Evolutionary conservation across 2,113 vertebrate species (phyloP).

Genomic region (Scolopax mira): DNA sequence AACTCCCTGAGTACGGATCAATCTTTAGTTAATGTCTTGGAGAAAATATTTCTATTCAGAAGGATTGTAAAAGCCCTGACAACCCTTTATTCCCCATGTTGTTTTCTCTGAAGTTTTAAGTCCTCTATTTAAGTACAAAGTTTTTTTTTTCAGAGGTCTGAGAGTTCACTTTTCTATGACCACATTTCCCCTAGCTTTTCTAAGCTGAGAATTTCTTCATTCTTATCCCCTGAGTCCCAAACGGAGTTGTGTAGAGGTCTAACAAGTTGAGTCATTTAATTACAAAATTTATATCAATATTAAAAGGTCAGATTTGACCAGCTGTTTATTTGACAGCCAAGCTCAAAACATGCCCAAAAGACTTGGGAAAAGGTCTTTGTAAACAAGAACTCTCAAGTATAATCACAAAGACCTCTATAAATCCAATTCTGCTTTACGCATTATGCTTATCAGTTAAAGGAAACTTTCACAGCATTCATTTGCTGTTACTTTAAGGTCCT

Average conservation of each 20-base stretch:
- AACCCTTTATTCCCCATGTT: background rate
- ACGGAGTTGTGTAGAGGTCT: background rate
- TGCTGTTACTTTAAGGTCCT: background rate
- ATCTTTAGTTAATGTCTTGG: background rate
- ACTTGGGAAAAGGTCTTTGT: background rate
- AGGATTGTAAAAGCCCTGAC: background rate
- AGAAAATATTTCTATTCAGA: background rate
- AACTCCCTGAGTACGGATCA: accelerated
- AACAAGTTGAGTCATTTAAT: background rate
- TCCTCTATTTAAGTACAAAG: background rate
- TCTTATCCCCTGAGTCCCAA: background rate
- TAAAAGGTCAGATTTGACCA: background rate
- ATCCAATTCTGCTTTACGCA: background rate
- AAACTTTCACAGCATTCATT: background rate
- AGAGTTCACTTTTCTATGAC: background rate
- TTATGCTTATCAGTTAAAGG: background rate
- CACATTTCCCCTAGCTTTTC: background rate
- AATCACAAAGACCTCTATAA: background rate
- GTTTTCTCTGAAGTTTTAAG: background rate
- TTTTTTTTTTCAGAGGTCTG: background rate
- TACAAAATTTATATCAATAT: background rate
- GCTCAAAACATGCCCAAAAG: background rate
- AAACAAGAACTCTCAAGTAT: background rate
- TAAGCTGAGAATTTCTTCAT: background rate
- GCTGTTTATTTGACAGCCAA: background rate